phyloP scores from a whole-genome alignment of 2,113 vertebrate species.

The Cryptotis parvus region DNA sequence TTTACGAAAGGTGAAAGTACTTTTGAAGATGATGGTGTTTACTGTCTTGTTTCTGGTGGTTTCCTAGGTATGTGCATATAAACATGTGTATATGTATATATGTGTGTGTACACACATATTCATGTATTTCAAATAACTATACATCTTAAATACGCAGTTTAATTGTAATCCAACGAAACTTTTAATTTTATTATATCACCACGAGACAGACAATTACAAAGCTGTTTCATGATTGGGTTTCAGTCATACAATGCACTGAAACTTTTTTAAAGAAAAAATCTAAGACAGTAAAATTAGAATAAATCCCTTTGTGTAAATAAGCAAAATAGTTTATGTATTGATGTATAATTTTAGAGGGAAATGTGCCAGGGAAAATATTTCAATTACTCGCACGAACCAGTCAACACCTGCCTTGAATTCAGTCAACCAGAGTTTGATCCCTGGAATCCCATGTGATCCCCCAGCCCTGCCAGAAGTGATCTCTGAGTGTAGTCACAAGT shows the following conservation, averaged over 20 bases:
- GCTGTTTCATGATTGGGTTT: too few relatives aligned
- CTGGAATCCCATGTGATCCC: too few relatives aligned
- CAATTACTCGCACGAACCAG: not conserved
- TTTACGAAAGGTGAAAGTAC: not conserved
- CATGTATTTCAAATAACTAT: not conserved
- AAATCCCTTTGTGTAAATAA: not conserved
- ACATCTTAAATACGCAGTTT: not conserved
- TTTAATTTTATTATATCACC: too few relatives aligned
- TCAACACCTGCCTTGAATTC: too few relatives aligned
- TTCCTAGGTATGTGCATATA: not conserved
- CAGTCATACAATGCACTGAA: too few relatives aligned
- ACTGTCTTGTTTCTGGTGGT: not conserved
- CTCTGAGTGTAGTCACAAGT: too few relatives aligned
- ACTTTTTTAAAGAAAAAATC: conserved; percentile 11
- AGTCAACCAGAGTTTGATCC: too few relatives aligned
- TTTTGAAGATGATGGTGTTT: not conserved
- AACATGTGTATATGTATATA: too few relatives aligned
- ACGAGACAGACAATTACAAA: too few relatives aligned
- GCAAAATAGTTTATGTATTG: not conserved
- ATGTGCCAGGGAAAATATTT: not conserved
- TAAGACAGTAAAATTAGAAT: not conserved
- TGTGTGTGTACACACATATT: too few relatives aligned
- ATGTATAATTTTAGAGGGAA: not conserved
- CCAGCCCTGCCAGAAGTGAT: too few relatives aligned
- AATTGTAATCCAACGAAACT: not conserved